Conservation (phyloP, 2,113 vertebrate genomes). For the Cheirogaleus medius region DNA sequence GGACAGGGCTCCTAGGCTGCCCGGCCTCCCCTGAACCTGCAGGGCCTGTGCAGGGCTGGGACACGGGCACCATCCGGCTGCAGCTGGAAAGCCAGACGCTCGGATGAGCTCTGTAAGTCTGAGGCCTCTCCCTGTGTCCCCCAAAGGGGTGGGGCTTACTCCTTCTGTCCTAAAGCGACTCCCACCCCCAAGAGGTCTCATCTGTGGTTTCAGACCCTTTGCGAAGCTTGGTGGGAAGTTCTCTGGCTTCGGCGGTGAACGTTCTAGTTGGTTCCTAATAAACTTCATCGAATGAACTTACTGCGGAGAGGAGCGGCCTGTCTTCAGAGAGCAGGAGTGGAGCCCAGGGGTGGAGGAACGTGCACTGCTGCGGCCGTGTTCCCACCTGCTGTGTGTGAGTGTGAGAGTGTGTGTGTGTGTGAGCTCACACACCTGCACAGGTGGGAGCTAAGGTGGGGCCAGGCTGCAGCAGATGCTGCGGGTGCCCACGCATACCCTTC, state of each 20-base stretch:
- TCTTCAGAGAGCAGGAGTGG: background rate
- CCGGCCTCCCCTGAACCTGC: background rate
- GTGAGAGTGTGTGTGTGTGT: accelerated
- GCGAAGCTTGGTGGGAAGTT: background rate
- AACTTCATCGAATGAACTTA: background rate
- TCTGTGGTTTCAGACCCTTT: background rate
- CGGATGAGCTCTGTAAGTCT: background rate
- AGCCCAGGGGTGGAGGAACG: accelerated
- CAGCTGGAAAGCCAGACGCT: background rate
- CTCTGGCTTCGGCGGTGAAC: background rate
- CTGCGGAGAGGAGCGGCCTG: background rate
- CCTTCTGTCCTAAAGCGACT: background rate
- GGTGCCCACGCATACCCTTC: accelerated
- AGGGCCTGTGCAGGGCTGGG: background rate
- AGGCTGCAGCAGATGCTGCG: accelerated
- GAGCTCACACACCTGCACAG: accelerated
- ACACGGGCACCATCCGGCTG: background rate
- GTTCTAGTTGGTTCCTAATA: background rate
- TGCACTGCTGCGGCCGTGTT: accelerated
- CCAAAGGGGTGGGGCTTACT: background rate
- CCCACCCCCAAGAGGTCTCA: accelerated
- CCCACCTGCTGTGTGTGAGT: accelerated
- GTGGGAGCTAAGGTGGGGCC: background rate
- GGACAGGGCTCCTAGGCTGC: too few species aligned
- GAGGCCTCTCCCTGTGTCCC: background rate